phyloP scores from a whole-genome alignment of 2,113 vertebrate genomes.

The Corvus cornix region DNA sequence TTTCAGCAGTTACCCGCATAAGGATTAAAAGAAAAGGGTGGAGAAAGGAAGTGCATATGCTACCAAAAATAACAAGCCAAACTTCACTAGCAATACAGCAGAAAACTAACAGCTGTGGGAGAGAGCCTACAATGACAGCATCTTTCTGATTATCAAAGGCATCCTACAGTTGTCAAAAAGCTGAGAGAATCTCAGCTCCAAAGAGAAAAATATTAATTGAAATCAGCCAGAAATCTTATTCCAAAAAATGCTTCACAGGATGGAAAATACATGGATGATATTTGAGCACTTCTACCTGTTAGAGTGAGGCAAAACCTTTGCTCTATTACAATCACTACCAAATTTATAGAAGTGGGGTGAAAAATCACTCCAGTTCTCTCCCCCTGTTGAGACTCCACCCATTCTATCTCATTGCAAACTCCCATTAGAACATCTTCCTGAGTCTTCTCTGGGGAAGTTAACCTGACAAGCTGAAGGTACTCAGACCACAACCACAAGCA shows the following conservation, averaged over 20 bases:
- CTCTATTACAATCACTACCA: not conserved
- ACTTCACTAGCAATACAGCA: not conserved
- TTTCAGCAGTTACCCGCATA: not conserved
- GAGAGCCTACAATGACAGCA: not conserved
- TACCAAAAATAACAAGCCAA: not conserved
- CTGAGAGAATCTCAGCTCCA: not conserved
- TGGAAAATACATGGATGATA: not conserved
- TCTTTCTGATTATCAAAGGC: not conserved
- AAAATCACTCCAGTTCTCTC: not conserved
- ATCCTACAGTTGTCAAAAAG: not conserved
- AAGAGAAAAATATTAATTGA: not conserved
- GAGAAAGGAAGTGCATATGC: not conserved
- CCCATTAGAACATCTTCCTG: not conserved
- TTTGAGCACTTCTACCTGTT: not conserved
- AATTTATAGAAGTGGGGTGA: not conserved
- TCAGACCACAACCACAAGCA: not conserved
- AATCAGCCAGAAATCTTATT: not conserved
- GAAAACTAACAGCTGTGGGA: not conserved
- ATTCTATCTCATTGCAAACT: not conserved
- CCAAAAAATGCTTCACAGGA: not conserved
- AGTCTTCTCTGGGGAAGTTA: not conserved
- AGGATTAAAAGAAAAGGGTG: not conserved
- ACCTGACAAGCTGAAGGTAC: not conserved
- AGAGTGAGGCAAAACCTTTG: not conserved
- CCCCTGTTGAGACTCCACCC: not conserved